Conservation (phyloP, 2,113 vertebrate genomes). For the Elephas maximus region DNA sequence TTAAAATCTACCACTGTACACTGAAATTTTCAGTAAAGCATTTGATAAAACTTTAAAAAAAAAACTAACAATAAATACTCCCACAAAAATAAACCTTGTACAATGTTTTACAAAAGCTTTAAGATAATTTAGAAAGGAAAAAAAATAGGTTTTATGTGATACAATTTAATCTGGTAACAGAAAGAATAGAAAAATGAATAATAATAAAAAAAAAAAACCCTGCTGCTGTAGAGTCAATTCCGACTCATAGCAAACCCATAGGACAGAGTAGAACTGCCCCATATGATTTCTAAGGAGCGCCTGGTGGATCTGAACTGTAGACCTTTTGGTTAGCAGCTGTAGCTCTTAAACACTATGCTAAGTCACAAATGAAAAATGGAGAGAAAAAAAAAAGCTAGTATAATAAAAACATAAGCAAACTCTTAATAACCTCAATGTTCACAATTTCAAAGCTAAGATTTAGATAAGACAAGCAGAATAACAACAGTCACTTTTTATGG, state of each 20-base stretch:
- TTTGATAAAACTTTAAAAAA: neutral
- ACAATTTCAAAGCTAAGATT: neutral
- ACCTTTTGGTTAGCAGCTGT: no score
- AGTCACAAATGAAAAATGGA: neutral
- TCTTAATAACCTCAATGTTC: neutral
- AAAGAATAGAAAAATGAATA: neutral
- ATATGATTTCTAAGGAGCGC: no score
- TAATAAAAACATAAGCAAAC: constrained; percentile 17
- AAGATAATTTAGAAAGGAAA: neutral
- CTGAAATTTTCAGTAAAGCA: neutral
- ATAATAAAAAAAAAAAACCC: no score
- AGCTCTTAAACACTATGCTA: no score
- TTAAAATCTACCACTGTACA: neutral
- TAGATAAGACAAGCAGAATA: neutral
- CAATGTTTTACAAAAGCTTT: neutral
- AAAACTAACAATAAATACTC: neutral
- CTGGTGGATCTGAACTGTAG: no score
- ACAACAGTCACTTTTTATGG: neutral
- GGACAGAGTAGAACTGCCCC: no score
- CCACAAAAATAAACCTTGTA: neutral
- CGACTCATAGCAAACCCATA: no score
- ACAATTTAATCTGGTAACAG: neutral
- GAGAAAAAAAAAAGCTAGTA: neutral
- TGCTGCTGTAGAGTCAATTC: no score
- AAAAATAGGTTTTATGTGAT: neutral